Base-by-base conservation (phyloP, 30 jellyfish, hydroid and myxozoan genomes). In the Hydractinia echinata region DNA sequence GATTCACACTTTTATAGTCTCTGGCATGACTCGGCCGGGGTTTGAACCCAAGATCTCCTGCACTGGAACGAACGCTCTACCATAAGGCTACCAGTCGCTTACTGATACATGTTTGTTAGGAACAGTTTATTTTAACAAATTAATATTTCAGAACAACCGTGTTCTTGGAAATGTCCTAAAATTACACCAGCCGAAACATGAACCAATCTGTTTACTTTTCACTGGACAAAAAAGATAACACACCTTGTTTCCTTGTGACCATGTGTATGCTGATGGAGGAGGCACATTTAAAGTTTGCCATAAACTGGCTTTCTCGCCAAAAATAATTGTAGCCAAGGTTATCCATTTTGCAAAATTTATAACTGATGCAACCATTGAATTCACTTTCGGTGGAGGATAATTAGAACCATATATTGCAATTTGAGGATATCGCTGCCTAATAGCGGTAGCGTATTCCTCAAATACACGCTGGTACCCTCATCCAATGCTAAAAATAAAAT, bases 391-490 rank as follows among this genome's bases (percentile, higher is more conserved):
- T 19, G 99, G 96, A 52, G 99, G 99, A 67, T 77, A 94, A 72
- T 94, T 94, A 19, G 90, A 91, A 51, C 97, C 99, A 30, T 90
- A 84, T 67, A 94, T 94, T 62, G 95, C 94, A 78, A 94, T 81
- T 85, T 94, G 99, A 94, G 99, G 99, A 94, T 84, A 94, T 82
- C 96, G 88, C 95, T 85, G 96, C 18, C 85, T 88, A 14, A 94
- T 79, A 20, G 78, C 91, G 61, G 82, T 84, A 71, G 99, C 99
- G 81, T 94, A 94, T 69, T 94, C 99, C 99, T 94, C 99, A 88
- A 94, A 94, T 83, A 89, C 99, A 68, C 96, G 89, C 54, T 87
- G 76, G 97, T 94, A 94, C 66, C 99, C 99, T 94, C 99, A 94
- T 96, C 97, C 95, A 77, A 88, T 88, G 77, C 99, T 94, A 68